phyloP scores from a whole-genome alignment of 2,797 vertebrate species.

The Channallabes apus region DNA sequence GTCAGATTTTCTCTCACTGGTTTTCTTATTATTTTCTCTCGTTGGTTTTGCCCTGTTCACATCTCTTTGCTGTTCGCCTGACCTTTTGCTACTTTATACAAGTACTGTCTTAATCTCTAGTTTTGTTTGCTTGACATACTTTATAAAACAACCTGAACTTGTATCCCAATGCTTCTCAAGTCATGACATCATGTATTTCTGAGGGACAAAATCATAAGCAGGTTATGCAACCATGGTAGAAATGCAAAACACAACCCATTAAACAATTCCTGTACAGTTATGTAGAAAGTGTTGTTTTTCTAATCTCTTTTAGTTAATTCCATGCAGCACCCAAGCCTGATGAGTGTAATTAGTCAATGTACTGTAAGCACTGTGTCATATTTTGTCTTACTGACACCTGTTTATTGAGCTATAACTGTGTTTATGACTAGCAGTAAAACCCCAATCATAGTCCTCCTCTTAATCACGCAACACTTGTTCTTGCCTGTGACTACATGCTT shows the following conservation, averaged over 20 bases:
- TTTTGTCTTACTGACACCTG: constrained; percentile 14
- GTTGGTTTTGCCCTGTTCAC: neutral
- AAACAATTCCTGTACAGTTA: neutral
- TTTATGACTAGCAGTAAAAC: constrained; percentile 46
- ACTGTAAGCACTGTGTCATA: neutral
- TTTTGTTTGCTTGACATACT: neutral
- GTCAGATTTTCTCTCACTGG: neutral
- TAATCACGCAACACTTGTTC: constrained; percentile 15
- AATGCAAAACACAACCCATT: neutral
- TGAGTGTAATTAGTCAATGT: neutral
- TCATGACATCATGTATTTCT: neutral
- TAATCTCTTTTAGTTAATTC: neutral
- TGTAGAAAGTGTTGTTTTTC: neutral
- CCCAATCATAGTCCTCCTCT: constrained; percentile 13
- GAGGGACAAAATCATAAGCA: neutral
- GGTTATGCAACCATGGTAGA: neutral
- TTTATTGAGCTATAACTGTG: constrained; percentile 29
- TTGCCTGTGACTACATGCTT: constrained; percentile 16
- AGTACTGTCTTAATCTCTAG: neutral
- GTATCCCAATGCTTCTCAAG: neutral
- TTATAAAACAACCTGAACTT: neutral
- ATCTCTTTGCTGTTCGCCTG: too few relatives aligned
- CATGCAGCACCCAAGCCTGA: neutral
- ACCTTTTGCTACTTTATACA: neutral
- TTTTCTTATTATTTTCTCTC: neutral